Percentiles rank a stretch among this genome's conserved stretches.
Conservation (phyloP, 37 sponge, comb jelly and placozoan genomes). For the Theonella swinhoei region DNA sequence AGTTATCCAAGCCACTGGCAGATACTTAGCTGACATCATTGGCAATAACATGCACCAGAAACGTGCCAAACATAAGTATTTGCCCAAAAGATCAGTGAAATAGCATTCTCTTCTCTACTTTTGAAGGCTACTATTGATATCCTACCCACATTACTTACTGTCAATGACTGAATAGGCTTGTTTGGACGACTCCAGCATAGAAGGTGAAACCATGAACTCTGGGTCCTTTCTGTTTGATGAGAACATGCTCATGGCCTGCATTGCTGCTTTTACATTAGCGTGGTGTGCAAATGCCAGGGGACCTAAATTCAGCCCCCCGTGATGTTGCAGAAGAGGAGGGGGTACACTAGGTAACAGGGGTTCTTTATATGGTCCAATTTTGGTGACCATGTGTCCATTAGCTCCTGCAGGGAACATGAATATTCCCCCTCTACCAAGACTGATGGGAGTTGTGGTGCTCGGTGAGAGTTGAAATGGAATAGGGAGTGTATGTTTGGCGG, state of each 20-base stretch:
- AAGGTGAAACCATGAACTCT: neutral
- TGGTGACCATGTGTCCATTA: neutral
- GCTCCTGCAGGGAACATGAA: neutral
- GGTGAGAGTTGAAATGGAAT: neutral
- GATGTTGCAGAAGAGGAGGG: neutral
- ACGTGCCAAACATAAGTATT: too few species aligned
- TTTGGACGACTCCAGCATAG: neutral
- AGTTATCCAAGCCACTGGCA: too few species aligned
- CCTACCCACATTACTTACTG: neutral
- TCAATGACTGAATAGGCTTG: neutral
- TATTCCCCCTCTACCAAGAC: neutral
- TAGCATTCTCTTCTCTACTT: too few species aligned
- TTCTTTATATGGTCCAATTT: neutral
- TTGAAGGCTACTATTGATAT: too few species aligned
- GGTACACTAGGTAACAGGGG: neutral
- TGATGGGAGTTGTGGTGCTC: neutral
- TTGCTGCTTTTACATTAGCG: neutral
- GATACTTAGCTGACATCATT: too few species aligned
- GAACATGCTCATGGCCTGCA: neutral
- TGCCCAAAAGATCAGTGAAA: too few species aligned
- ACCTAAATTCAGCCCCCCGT: neutral
- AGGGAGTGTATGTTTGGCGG: neutral
- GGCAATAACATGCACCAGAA: too few species aligned
- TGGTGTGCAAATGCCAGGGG: neutral
- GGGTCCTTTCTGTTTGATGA: neutral